Base-by-base conservation (phyloP, 2,113 vertebrate species). In the Perca flavescens region DNA sequence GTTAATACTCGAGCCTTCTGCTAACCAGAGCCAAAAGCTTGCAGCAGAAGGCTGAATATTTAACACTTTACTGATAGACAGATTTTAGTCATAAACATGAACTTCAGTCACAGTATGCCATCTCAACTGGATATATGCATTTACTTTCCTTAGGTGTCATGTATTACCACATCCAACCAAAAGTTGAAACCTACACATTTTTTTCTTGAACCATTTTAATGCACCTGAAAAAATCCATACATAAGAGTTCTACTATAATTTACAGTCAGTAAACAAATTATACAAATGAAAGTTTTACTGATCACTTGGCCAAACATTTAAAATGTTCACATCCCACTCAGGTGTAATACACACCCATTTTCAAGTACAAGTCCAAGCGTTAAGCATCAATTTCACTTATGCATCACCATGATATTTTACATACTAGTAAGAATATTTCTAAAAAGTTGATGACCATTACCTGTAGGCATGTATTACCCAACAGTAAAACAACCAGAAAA, bases 351-450 rank as follows among this genome's bases (percentile, higher is more conserved):
- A 84, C 3, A 67, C 5, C 62, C 21, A 65, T 49, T 49, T 83
- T 67, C 78, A 71, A 65, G 60, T 22, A 49, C 17, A 53, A 54
- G 25, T 12, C 54, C 19, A 54, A 49, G 19, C 6, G 8, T 64
- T 43, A 82, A 67, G 58, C 64, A 79, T 72, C 46, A 50, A 3
- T 19, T 50, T 47, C n/a, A 17, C 52, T 46, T 34, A 34, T 11
- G 4, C 1, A 75, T 79, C 46, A 66, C 8, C 52, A 75, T 43
- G 19, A 84, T 75, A 85, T 82, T 79, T 86, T 40, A 86, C 56
- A 86, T 6, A 68, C 21, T 74, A 58, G 0, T n/a, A 62, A 70
- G 43, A 77, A 56, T 49, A 53, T 82, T 67, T 3, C 64, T 69
- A 73, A 77, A 77, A 77, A 2, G 1, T 19, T 57, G 54, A 77